Conservation (phyloP, 2,113 vertebrate species). For the Morone saxatilis region DNA sequence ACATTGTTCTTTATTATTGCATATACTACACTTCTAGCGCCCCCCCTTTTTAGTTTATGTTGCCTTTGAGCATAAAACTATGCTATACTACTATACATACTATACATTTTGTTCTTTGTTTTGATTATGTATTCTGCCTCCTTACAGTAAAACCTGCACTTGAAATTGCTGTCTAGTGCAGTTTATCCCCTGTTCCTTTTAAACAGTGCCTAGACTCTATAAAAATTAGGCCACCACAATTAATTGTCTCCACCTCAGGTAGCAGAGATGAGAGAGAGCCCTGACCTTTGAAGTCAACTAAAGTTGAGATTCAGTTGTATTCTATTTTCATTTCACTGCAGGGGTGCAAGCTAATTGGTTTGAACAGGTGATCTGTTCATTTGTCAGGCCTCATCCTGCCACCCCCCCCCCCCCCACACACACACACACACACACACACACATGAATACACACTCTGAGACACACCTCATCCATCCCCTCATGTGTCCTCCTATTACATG, state of each 20-base stretch:
- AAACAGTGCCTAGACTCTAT: not conserved
- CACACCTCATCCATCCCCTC: not conserved
- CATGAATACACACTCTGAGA: not conserved
- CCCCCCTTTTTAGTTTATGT: not conserved
- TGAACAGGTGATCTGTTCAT: constrained; percentile 10
- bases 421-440: not conserved
- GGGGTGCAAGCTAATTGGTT: constrained; percentile 29
- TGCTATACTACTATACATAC: no score
- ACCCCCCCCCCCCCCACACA: no score
- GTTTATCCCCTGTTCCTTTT: constrained; percentile 3
- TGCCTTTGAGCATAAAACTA: not conserved
- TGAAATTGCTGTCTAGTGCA: constrained; percentile 10
- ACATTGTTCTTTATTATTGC: not conserved
- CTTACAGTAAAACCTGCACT: not conserved
- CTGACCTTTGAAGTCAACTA: constrained; percentile 38
- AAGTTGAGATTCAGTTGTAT: constrained; percentile 16
- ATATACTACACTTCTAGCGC: not conserved
- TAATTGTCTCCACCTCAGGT: constrained; percentile 17
- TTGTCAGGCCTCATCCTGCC: not conserved
- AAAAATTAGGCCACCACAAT: constrained; percentile 22
- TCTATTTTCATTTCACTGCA: constrained; percentile 39
- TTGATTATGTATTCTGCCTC: not conserved
- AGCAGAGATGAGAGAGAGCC: constrained; percentile 6
- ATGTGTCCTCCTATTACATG: not conserved
- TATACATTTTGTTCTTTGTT: constrained; percentile 10